phyloP scores from a whole-genome alignment of 92 coral and sea anemone species.

The Paragorgia papillata region DNA sequence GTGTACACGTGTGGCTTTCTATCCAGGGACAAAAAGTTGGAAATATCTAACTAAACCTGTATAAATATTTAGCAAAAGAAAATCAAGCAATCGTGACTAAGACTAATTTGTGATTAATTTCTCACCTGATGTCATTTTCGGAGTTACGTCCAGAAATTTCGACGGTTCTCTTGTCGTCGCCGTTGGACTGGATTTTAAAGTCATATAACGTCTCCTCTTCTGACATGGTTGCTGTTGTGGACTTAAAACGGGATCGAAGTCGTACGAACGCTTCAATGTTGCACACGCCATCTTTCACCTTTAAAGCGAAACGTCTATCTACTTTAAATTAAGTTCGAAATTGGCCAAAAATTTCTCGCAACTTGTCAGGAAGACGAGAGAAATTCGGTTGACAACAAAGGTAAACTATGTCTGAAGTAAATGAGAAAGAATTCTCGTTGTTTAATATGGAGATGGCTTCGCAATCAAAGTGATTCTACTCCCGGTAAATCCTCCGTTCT shows the following conservation, averaged over 20 bases:
- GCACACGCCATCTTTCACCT: constrained; percentile 90
- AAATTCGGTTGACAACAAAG: background rate
- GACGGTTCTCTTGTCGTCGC: constrained; percentile 73
- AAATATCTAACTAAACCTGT: constrained; percentile 17
- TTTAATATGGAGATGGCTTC: background rate
- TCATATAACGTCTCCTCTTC: constrained; percentile 87
- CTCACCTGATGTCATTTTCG: constrained; percentile 89
- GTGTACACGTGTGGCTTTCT: background rate
- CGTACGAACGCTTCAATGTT: constrained; percentile 95
- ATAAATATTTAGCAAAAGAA: no score
- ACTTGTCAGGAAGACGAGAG: background rate
- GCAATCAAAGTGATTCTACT: constrained; percentile 3
- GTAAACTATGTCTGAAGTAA: background rate
- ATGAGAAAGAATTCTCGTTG: background rate
- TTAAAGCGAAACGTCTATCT: constrained; percentile 7
- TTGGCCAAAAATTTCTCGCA: background rate
- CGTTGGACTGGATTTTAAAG: constrained; percentile 68
- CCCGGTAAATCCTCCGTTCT: background rate
- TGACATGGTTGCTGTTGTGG: constrained; percentile 99
- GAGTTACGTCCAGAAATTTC: constrained; percentile 85
- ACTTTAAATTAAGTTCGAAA: background rate
- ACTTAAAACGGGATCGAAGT: constrained; percentile 93
- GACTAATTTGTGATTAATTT: background rate
- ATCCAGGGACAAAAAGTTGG: no score
- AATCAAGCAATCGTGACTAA: constrained; percentile 14